Evolutionary conservation across 2,113 vertebrate genomes (phyloP).

Genomic region (Calidris pygmaea): DNA sequence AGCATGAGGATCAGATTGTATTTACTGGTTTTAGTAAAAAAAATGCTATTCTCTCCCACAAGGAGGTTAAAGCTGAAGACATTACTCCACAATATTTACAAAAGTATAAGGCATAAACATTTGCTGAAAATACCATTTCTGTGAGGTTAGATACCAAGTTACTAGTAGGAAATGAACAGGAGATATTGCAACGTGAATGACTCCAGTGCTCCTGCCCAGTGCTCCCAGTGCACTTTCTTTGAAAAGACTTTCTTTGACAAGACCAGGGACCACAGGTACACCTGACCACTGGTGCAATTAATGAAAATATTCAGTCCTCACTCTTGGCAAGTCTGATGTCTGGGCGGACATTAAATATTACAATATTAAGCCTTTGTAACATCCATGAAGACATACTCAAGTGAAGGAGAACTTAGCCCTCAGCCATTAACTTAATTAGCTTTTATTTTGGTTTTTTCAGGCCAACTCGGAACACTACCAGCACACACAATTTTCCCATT

Average conservation of each 20-base stretch:
- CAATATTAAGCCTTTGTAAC: background rate
- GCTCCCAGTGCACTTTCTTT: accelerated
- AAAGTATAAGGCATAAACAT: background rate
- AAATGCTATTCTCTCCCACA: background rate
- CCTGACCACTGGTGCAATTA: background rate
- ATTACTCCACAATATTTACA: background rate
- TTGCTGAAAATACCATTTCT: background rate
- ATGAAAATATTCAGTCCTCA: background rate
- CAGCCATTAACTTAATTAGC: constrained; percentile 8
- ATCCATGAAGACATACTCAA: background rate
- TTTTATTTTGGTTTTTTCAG: background rate
- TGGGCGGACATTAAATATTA: background rate
- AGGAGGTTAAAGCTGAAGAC: background rate
- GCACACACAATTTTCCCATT: background rate
- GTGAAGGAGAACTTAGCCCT: constrained; percentile 9
- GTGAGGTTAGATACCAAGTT: background rate
- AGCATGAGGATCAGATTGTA: background rate
- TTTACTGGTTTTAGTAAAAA: background rate
- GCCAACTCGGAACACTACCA: background rate
- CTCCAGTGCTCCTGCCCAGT: background rate
- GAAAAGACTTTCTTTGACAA: background rate
- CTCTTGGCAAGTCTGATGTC: background rate
- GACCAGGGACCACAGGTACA: background rate
- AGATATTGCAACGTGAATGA: accelerated
- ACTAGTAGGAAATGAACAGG: background rate